Evolutionary conservation across 2,113 vertebrate genomes (phyloP).

Genomic region (Pogonocichla stellata): DNA sequence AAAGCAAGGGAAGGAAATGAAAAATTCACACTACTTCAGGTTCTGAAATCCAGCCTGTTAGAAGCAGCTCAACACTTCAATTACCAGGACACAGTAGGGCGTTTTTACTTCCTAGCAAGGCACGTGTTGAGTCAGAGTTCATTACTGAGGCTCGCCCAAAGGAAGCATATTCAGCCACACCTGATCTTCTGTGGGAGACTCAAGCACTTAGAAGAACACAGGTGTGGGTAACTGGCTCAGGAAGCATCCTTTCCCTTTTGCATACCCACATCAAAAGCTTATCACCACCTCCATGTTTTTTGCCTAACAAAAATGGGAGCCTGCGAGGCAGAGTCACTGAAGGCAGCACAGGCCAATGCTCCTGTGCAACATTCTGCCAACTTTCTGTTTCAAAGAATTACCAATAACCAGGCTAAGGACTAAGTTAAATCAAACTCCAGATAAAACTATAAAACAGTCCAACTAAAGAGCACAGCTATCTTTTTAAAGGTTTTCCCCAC

Average conservation of each 20-base stretch:
- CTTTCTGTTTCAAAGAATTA: background rate
- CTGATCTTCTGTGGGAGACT: background rate
- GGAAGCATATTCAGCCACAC: background rate
- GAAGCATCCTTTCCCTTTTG: background rate
- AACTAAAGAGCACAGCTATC: background rate
- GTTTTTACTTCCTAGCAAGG: background rate
- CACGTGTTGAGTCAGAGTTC: background rate
- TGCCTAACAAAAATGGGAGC: background rate
- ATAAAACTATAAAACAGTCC: background rate
- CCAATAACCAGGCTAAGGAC: background rate
- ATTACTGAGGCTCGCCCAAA: background rate
- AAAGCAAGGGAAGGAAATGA: background rate
- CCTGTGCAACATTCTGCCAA: background rate
- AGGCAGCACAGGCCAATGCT: background rate
- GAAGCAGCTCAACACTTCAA: background rate
- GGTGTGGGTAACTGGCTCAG: background rate
- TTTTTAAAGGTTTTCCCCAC: background rate
- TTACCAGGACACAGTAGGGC: background rate
- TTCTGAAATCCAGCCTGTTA: background rate
- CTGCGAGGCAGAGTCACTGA: background rate
- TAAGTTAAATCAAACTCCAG: background rate
- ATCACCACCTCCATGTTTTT: background rate
- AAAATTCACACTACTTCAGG: background rate
- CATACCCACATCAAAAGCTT: background rate
- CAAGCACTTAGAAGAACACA: background rate